Evolutionary conservation across 2,113 vertebrate genomes (phyloP).

Genomic region (Steatornis caripensis): DNA sequence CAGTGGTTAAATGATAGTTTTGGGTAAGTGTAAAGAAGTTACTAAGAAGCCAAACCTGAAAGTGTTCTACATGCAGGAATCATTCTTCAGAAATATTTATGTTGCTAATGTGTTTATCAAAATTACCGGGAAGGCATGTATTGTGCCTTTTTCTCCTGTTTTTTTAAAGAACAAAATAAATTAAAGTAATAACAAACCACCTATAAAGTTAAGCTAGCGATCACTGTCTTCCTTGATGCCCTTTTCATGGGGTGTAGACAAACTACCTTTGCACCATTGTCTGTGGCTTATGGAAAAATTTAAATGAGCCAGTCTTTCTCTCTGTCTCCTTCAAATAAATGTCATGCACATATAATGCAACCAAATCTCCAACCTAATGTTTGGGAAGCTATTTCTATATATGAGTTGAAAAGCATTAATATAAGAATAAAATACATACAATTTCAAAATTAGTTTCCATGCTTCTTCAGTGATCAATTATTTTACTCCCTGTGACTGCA

Average conservation of each 20-base stretch:
- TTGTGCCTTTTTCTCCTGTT: background rate
- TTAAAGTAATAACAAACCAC: background rate
- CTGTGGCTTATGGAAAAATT: background rate
- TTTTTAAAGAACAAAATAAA: background rate
- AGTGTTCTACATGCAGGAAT: background rate
- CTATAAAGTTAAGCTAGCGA: background rate
- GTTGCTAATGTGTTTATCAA: background rate
- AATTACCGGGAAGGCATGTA: background rate
- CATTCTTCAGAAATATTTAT: background rate
- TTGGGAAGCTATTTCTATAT: background rate
- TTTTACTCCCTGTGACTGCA: background rate
- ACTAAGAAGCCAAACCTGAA: background rate
- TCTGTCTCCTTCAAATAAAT: background rate
- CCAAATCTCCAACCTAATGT: background rate
- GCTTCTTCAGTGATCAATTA: background rate
- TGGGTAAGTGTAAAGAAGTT: background rate
- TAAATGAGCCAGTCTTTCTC: background rate
- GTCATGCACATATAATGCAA: background rate
- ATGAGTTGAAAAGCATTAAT: background rate
- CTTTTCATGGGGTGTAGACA: background rate
- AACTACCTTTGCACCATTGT: background rate
- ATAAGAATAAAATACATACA: background rate
- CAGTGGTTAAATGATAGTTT: background rate
- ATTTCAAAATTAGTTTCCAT: background rate
- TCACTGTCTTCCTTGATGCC: background rate